A percentile compares a stretch with the other conserved stretches of the same genome.
phyloP scores from a whole-genome alignment of 2,888 invertebrate genomes.

The Silvanus unidentatus region DNA sequence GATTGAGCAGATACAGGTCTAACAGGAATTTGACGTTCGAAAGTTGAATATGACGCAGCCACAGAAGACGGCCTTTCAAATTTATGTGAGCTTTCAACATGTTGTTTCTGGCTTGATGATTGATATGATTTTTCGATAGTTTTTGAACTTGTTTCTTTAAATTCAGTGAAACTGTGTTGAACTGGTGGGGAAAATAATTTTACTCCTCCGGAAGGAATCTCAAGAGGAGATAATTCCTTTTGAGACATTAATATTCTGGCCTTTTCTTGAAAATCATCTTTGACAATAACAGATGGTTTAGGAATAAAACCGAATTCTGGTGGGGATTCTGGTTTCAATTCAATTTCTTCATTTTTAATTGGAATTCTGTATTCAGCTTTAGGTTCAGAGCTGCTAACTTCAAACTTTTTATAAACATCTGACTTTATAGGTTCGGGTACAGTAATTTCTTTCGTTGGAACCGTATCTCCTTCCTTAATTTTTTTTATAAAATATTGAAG shows the following conservation, averaged over 20 bases:
- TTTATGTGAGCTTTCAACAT: conserved; percentile 41
- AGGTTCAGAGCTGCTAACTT: conserved; percentile 25
- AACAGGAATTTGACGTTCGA: conserved; percentile 20
- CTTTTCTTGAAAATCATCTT: conserved; percentile 50
- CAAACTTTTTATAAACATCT: conserved; percentile 46
- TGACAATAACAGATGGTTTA: conserved; percentile 38
- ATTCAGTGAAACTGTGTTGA: no score
- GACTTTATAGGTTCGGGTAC: conserved; percentile 38
- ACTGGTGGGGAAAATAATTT: conserved; percentile 16
- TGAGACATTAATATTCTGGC: no score
- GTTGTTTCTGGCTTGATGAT: conserved; percentile 24
- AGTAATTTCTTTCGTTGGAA: conserved; percentile 41
- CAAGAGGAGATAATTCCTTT: conserved; percentile 42
- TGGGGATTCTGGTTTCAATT: conserved; percentile 62
- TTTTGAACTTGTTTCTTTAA: conserved; percentile 23
- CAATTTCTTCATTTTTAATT: conserved; percentile 41
- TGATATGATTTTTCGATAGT: conserved; percentile 29
- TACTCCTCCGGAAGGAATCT: conserved; percentile 25
- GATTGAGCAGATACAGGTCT: conserved; percentile 30
- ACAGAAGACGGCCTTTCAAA: conserved; percentile 27
- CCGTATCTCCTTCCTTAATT: conserved; percentile 50
- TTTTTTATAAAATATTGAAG: conserved; percentile 62
- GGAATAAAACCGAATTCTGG: conserved; percentile 63
- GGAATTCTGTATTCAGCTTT: conserved; percentile 34
- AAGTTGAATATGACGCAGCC: conserved; percentile 21